Evolutionary conservation across 2,113 vertebrate genomes (phyloP).

Genomic region (Hydrochoerus hydrochaeris): DNA sequence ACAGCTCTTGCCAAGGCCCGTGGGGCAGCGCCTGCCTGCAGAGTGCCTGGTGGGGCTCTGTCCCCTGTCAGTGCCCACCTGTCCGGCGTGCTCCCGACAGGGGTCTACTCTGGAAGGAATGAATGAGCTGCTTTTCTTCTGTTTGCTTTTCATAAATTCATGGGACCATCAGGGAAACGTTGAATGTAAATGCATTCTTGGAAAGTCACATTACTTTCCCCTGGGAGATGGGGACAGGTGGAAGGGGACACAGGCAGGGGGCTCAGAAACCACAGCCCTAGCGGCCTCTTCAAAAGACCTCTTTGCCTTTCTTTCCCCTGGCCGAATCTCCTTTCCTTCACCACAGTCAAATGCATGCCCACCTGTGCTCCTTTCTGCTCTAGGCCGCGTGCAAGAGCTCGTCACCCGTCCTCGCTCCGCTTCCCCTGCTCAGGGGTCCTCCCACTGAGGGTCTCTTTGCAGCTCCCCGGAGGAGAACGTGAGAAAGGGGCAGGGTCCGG

Average conservation of each 20-base stretch:
- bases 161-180: background rate
- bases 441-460: background rate
- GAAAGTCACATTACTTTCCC: background rate
- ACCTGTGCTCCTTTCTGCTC: background rate
- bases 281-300: background rate
- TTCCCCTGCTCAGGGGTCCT: accelerated
- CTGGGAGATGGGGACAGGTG: background rate
- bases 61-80: background rate
- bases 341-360: accelerated
- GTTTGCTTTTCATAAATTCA: slow-evolving; percentile 5
- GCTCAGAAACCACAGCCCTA: background rate
- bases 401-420: background rate
- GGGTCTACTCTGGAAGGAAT: background rate
- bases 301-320: background rate
- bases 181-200: background rate
- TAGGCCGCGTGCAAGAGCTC: background rate
- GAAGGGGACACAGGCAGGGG: background rate
- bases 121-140: background rate
- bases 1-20: background rate
- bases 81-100: background rate
- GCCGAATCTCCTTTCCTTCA: background rate
- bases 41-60: background rate
- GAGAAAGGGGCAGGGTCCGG: background rate
- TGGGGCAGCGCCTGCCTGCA: background rate
- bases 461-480: background rate